Conservation (phyloP, 2,797 vertebrate species). For the Morus bassanus region DNA sequence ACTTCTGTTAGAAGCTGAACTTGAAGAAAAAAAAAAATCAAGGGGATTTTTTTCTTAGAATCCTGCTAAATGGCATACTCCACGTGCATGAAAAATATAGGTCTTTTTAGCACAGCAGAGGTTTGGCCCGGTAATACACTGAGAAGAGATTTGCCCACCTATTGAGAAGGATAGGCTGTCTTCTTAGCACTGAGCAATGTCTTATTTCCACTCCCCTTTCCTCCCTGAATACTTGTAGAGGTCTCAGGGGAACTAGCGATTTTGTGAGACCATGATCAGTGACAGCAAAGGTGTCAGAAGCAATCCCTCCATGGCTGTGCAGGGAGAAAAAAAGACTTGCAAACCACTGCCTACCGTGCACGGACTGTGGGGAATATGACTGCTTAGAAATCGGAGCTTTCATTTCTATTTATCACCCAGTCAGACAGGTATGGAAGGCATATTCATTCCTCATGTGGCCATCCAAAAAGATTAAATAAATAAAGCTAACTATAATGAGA, state of each 20-base stretch:
- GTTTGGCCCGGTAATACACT: neutral
- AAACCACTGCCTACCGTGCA: neutral
- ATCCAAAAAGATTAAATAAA: neutral
- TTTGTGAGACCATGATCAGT: neutral
- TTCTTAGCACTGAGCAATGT: neutral
- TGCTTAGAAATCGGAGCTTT: neutral
- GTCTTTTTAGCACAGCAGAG: neutral
- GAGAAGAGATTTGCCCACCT: neutral
- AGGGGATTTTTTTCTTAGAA: neutral
- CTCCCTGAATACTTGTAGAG: neutral
- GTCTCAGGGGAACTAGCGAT: neutral
- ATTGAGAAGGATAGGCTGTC: neutral
- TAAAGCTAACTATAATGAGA: neutral
- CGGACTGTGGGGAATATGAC: neutral
- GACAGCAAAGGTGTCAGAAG: neutral
- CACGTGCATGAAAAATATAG: neutral
- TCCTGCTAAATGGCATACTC: neutral
- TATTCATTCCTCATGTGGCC: neutral
- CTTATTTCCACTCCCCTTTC: neutral
- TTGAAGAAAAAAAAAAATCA: neutral
- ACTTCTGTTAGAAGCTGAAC: neutral
- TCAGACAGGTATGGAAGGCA: neutral
- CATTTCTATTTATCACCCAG: neutral
- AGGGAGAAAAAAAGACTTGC: neutral
- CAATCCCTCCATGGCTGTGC: neutral